Percentiles rank a stretch among this genome's conserved stretches.
These are phyloP conservation scores for Leucania comma DNA, from an alignment of 2,888 invertebrate genomes.

Conservation along the genomic window DNA sequence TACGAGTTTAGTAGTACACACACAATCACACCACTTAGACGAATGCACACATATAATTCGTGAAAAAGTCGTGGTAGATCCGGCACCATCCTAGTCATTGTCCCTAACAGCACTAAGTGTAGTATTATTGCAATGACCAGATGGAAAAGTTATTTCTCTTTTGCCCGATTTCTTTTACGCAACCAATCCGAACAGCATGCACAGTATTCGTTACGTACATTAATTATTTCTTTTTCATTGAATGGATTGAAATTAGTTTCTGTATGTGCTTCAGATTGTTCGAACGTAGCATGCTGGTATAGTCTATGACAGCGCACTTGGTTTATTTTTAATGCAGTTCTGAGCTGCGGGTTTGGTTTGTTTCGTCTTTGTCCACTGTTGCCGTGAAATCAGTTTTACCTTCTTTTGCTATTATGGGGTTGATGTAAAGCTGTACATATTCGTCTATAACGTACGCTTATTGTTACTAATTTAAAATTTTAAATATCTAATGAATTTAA, in stretches of 20 bases:
- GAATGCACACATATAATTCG: conserved; percentile 34
- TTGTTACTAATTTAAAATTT: conserved; percentile 57
- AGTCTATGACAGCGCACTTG: conserved; percentile 29
- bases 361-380: conserved; percentile 39
- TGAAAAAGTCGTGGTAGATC: conserved; percentile 25
- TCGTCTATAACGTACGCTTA: conserved; percentile 56
- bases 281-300: conserved; percentile 51
- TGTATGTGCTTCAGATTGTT: conserved; percentile 60
- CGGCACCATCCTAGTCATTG: conserved; percentile 35
- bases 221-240: conserved; percentile 48
- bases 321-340: conserved; percentile 36
- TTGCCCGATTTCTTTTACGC: conserved; percentile 39
- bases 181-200: conserved; percentile 56
- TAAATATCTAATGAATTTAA: conserved; percentile 23
- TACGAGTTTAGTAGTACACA: too few species aligned
- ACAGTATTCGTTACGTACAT: conserved; percentile 47
- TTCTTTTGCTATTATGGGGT: conserved; percentile 54
- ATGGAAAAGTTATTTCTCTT: conserved; percentile 38
- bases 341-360: conserved; percentile 53
- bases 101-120: conserved; percentile 45
- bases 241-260: conserved; percentile 49
- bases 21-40: conserved; percentile 23
- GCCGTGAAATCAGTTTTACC: conserved; percentile 36
- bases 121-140: conserved; percentile 26
- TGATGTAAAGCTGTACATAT: conserved; percentile 63